phyloP scores from a whole-genome alignment of 2,888 invertebrate species.

The Synanthedon formicaeformis region DNA sequence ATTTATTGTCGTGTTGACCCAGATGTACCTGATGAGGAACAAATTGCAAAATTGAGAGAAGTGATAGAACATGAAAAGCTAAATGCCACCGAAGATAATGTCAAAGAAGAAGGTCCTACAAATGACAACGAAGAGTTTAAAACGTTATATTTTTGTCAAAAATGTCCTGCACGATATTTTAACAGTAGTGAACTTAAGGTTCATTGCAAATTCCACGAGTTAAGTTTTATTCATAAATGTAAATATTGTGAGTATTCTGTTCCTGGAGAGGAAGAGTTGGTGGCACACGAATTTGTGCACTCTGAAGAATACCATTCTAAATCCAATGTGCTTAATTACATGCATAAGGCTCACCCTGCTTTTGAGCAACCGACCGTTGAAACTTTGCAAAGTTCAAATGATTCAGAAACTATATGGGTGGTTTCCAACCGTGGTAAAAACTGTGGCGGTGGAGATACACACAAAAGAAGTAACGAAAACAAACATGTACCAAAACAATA shows the following conservation, averaged over 20 bases:
- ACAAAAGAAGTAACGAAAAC: conserved; percentile 30
- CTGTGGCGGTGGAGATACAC: conserved; percentile 26
- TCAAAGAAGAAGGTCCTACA: conserved; percentile 27
- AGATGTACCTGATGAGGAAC: conserved; percentile 75
- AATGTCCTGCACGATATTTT: conserved; percentile 87
- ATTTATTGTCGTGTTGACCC: conserved; percentile 78
- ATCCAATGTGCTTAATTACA: conserved; percentile 75
- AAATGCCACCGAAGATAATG: conserved; percentile 23
- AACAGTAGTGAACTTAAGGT: conserved; percentile 79
- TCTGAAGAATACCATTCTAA: conserved; percentile 83
- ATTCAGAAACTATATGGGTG: conserved; percentile 56
- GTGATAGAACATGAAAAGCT: conserved; percentile 49
- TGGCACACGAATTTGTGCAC: conserved; percentile 79
- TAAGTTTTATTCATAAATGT: conserved; percentile 75
- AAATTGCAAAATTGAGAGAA: conserved; percentile 60
- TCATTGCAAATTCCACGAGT: conserved; percentile 79
- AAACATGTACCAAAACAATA: conserved; percentile 53
- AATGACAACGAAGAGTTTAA: conserved; percentile 39
- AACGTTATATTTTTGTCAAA: conserved; percentile 79
- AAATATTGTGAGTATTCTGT: conserved; percentile 83
- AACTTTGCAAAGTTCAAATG: conserved; percentile 34
- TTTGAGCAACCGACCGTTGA: conserved; percentile 75
- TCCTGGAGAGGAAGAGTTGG: conserved; percentile 75
- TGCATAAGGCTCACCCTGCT: conserved; percentile 74
- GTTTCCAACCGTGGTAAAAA: conserved; percentile 36